Base-by-base conservation (phyloP, 37 sponge, comb jelly and placozoan genomes). In the Haliclona indistincta region DNA sequence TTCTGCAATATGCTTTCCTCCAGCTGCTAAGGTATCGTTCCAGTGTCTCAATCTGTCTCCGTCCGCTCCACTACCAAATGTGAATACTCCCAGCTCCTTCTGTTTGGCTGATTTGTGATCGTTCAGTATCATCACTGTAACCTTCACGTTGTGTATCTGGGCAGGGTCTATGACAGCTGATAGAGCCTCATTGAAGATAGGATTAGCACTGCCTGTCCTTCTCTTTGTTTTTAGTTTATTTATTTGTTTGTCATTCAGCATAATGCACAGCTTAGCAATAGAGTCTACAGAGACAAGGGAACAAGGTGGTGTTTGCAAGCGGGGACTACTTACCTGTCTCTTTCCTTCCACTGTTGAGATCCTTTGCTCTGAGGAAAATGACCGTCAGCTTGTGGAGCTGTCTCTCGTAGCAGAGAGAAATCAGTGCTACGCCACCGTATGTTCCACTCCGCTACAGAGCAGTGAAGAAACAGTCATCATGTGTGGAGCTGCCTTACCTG, bases 161-260 rank as follows among this genome's bases (percentile, higher is more conserved):
- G 26, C 29, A 7, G 77, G 77, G 37, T 78, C 79, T 0, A 85
- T 51, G 45, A 26, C 55, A 41, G 67, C 63, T 0, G 79, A 56
- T 35, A 85, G 78, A 7, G 74, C 73, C 68, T 85, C 86, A 26
- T 85, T 85, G 79, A 85, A 85, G 41, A 85, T 85, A 10, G 86
- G 86, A 25, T 72, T 67, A 35, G 52, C 43, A 58, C 79, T 78
- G 38, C 71, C 53, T 0, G 68, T n/a, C 52, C 72, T 85, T 68
- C 43, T 62, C 47, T 66, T 70, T 1, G 82, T 81, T 52, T 45
- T 75, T n/a, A 76, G 69, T 64, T 67, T 76, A 3, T 43, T 71
- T 15, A 81, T 20, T 10, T 71, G 26, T 38, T 68, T 73, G 33
- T 80, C 77, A 28, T 81, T 81, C 4, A 76, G 2, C 0, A 71